Percentiles rank a stretch among this genome's conserved stretches.
phyloP scores from a whole-genome alignment of 2,888 invertebrate species.

The Amphipoea lucens region DNA sequence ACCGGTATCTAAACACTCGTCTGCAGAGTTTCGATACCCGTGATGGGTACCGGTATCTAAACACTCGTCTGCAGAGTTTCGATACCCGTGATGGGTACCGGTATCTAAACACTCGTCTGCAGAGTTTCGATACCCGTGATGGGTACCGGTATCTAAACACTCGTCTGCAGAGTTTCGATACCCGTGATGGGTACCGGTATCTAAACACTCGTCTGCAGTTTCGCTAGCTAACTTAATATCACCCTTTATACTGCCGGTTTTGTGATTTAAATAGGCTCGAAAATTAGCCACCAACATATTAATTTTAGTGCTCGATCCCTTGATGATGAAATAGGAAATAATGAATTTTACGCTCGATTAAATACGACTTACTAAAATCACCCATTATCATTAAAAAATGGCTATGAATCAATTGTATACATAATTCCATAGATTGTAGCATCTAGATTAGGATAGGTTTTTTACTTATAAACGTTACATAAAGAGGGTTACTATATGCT shows the following conservation, averaged over 20 bases:
- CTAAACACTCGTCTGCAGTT: background rate
- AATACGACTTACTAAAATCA: slow-evolving; percentile 37
- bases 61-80: background rate
- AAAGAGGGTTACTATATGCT: slow-evolving; percentile 43
- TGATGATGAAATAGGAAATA: background rate
- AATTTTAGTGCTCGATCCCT: background rate
- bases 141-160: no score
- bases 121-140: background rate
- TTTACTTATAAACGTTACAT: slow-evolving; percentile 56
- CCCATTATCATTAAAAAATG: slow-evolving; percentile 20
- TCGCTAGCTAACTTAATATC: background rate
- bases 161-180: background rate
- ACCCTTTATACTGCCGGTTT: background rate
- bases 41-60: no score
- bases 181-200: no score
- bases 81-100: no score
- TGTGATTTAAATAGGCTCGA: background rate
- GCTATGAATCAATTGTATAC: slow-evolving; percentile 61
- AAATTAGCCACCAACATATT: background rate
- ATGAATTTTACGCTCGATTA: slow-evolving; percentile 21
- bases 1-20: background rate
- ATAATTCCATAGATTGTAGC: slow-evolving; percentile 49
- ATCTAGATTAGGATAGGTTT: slow-evolving; percentile 54
- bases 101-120: background rate
- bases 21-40: background rate